These are phyloP conservation scores for Alfaro cultratus DNA, from an alignment of 2,797 vertebrate genomes.

Conservation along the genomic window DNA sequence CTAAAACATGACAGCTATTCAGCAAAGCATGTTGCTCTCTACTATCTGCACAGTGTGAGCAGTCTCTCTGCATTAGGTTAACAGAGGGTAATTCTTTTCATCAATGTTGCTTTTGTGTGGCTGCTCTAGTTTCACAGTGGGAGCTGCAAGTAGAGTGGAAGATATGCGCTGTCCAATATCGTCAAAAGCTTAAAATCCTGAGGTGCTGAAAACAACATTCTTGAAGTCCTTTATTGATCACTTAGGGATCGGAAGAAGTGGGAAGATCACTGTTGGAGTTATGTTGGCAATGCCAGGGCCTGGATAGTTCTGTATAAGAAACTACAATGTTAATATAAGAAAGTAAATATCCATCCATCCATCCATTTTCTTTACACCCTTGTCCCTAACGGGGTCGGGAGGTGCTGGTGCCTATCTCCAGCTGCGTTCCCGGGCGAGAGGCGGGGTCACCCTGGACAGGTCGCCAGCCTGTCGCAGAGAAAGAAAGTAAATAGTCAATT, in stretches of 20 bases:
- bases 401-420: too few species aligned
- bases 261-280: not conserved
- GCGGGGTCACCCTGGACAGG: too few species aligned
- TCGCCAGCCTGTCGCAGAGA: too few species aligned
- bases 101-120: constrained; percentile 76
- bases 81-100: constrained; percentile 50
- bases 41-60: constrained; percentile 43
- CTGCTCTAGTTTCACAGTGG: constrained; percentile 55
- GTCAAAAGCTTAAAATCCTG: constrained; percentile 18
- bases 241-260: not conserved
- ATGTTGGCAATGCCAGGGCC: not conserved
- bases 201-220: constrained; percentile 21
- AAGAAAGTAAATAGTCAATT: not conserved
- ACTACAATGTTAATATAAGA: not conserved
- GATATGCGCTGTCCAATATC: constrained; percentile 40
- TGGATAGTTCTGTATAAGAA: not conserved
- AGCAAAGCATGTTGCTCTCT: constrained; percentile 22
- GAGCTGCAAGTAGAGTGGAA: constrained; percentile 55
- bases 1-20: constrained; percentile 4
- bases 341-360: too few species aligned
- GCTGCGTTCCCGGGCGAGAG: too few species aligned
- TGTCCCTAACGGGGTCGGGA: too few species aligned
- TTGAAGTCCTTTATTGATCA: not conserved
- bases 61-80: constrained; percentile 48
- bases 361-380: too few species aligned